Conservation (phyloP, 2,797 vertebrate genomes). For the Zenarchopterus dispar region DNA sequence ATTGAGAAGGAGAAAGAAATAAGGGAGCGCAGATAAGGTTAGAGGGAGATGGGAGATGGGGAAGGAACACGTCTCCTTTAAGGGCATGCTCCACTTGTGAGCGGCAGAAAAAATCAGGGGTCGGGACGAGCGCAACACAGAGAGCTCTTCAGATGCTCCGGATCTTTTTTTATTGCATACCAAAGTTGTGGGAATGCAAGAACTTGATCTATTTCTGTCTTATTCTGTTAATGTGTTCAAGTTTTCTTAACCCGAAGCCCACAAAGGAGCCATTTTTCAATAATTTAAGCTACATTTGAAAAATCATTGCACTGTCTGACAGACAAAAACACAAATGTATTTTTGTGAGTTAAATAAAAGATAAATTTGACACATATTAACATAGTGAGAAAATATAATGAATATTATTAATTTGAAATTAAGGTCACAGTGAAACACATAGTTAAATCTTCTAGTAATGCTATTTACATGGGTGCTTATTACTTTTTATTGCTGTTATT, state of each 20-base stretch:
- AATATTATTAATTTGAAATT: too few relatives aligned
- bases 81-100: conserved; percentile 54
- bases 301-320: conserved; percentile 1
- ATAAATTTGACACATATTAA: too few relatives aligned
- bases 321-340: neutral
- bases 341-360: too few relatives aligned
- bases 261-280: neutral
- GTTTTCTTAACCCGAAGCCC: conserved; percentile 5
- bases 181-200: conserved; percentile 50
- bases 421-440: too few relatives aligned
- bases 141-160: conserved; percentile 24
- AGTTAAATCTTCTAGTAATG: too few relatives aligned
- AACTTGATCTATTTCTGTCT: conserved; percentile 41
- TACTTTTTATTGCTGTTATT: too few relatives aligned
- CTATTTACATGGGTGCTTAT: too few relatives aligned
- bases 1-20: conserved; percentile 31
- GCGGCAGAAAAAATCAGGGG: conserved; percentile 17
- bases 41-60: conserved; percentile 22
- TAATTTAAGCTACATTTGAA: neutral
- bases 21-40: conserved; percentile 8
- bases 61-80: conserved; percentile 45
- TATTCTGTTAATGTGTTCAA: conserved; percentile 18
- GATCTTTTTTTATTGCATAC: conserved; percentile 31
- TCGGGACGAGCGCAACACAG: conserved; percentile 24
- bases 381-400: too few relatives aligned